Evolutionary conservation across 1,140 invertebrate genomes (phyloP).

Genomic region (Oryctes rhinoceros): DNA sequence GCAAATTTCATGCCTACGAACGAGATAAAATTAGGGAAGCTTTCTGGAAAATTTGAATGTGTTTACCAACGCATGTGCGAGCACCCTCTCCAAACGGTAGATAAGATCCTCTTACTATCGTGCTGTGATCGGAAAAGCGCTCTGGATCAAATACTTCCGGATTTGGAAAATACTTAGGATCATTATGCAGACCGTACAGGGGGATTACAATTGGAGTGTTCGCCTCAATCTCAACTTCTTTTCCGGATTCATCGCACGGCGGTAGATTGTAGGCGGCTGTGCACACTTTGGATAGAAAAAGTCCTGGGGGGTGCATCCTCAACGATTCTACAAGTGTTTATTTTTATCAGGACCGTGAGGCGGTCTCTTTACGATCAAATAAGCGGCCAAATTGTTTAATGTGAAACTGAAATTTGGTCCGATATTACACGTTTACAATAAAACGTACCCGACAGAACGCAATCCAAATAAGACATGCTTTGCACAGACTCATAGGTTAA

Average conservation of each 20-base stretch:
- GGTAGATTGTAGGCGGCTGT: constrained; percentile 54
- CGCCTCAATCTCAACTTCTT: constrained; percentile 36
- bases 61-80: constrained; percentile 64
- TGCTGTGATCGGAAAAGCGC: constrained; percentile 62
- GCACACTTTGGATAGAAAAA: constrained; percentile 52
- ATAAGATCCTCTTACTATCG: constrained; percentile 58
- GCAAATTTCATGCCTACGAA: constrained; percentile 39
- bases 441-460: constrained; percentile 49
- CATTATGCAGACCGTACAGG: constrained; percentile 51
- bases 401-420: too few species aligned
- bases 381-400: too few species aligned
- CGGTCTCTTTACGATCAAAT: too few species aligned
- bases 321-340: constrained; percentile 43
- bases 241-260: not conserved
- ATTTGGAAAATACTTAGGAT: constrained; percentile 64
- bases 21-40: not conserved
- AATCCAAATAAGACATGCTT: constrained; percentile 57
- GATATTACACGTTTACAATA: not conserved
- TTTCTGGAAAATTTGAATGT: not conserved
- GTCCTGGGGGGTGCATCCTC: constrained; percentile 56
- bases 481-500: constrained; percentile 51
- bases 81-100: constrained; percentile 67
- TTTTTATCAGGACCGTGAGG: too few species aligned
- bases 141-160: constrained; percentile 69
- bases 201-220: constrained; percentile 56